Base-by-base conservation (phyloP, 2,113 vertebrate species). In the Barbus barbus region DNA sequence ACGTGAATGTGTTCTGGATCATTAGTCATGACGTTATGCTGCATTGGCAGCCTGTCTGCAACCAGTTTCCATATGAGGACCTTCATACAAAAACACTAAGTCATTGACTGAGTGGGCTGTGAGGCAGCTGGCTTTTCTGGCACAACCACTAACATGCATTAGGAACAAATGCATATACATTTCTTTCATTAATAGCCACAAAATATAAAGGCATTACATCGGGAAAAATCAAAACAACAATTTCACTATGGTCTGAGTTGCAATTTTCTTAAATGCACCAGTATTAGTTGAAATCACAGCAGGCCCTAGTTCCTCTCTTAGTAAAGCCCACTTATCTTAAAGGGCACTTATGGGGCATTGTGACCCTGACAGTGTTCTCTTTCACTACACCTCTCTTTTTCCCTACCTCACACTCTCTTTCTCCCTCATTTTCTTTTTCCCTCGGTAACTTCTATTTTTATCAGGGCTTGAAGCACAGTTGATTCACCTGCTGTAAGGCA, bases 401-500 rank as follows among this genome's bases (percentile, higher is more conserved):
- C 31, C 63, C 24, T 24, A 82, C 67, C 61, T 53, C 69, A 84
- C 74, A 14, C 36, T 61, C 41, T 38, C 31, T 73, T 46, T 78
- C 86, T 63, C 56, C 44, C 24, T 46, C 16, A 41, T 20, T 72
- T 75, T 69, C 61, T 61, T 41, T 65, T 16, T 63, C 53, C 33
- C 81, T 73, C 14, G 60, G 74, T 78, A 67, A 78, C 71, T 67
- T 61, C 71, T 83, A 71, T 81, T 83, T 58, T 77, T 83, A 67
- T 58, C 80, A 83, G 58, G 24, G 46, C 73, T 77, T 77, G 31
- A n/a, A 77, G 75, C 61, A 4, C 73, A 77, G 36, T 48, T 20
- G 14, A 61, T 28, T 77, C 58, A 77, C 72, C 58, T 38, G 51
- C 51, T 24, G 31, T 61, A 36, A 73, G n/a, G 20, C 33, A 73